These are phyloP conservation scores for Eidolon dupreanum DNA, from an alignment of 2,797 vertebrate species.

Conservation along the genomic window DNA sequence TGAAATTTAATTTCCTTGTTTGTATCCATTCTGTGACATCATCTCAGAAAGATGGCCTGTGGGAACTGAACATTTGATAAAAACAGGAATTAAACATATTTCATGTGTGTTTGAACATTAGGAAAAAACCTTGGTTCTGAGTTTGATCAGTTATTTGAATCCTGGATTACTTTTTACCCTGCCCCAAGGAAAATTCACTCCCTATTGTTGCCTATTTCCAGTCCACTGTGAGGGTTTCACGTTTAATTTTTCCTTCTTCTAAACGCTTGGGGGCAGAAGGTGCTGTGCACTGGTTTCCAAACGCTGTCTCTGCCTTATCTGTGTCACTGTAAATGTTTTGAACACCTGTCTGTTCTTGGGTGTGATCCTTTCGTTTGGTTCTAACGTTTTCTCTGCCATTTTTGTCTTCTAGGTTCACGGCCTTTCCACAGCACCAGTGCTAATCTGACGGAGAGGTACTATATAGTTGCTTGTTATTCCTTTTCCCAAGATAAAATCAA, in stretches of 20 bases:
- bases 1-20: neutral
- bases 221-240: neutral
- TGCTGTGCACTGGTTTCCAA: neutral
- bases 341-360: neutral
- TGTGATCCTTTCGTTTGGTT: neutral
- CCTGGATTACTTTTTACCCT: neutral
- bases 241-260: neutral
- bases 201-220: neutral
- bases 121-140: neutral
- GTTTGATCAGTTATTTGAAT: neutral
- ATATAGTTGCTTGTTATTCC: neutral
- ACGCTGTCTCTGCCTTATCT: neutral
- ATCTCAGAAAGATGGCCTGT: neutral
- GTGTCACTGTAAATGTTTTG: neutral
- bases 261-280: neutral
- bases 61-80: neutral
- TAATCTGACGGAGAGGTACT: constrained; percentile 93
- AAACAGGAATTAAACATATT: neutral
- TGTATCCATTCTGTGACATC: neutral
- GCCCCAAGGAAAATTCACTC: neutral
- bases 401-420: constrained; percentile 88
- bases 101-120: neutral
- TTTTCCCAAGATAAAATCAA: neutral
- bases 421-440: constrained; percentile 85
- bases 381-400: constrained; percentile 63